phyloP scores from a whole-genome alignment of 2,797 vertebrate species.

The Schizothorax lantsangensis region DNA sequence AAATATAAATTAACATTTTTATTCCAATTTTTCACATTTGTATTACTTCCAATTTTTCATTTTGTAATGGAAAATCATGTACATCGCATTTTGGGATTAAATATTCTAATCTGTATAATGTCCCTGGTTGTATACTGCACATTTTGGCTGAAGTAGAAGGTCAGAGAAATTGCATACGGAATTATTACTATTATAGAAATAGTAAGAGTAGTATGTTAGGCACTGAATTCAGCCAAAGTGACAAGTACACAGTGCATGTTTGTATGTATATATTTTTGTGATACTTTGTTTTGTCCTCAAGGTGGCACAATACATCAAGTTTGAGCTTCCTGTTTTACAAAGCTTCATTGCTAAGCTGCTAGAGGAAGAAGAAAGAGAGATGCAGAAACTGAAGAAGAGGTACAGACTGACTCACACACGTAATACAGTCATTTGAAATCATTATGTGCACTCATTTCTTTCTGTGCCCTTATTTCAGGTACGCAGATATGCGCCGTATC shows the following conservation, averaged over 20 bases:
- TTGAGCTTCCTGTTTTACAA: conserved; percentile 87
- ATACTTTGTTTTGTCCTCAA: conserved; percentile 54
- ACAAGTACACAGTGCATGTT: neutral
- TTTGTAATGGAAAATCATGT: neutral
- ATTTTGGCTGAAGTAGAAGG: neutral
- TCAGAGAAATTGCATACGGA: neutral
- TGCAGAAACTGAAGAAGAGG: conserved; percentile 83
- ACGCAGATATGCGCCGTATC: conserved; percentile 77
- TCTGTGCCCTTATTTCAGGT: conserved; percentile 66
- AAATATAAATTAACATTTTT: neutral
- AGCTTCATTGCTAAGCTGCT: conserved; percentile 87
- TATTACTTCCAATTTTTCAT: neutral
- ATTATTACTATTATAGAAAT: neutral
- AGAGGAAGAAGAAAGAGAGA: conserved; percentile 86
- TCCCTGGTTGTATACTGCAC: neutral
- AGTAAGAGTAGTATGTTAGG: neutral
- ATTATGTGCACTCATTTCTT: neutral
- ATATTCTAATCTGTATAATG: neutral
- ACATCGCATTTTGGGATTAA: neutral
- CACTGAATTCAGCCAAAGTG: neutral
- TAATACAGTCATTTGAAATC: neutral
- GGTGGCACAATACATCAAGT: conserved; percentile 91
- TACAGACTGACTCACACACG: conserved; percentile 52
- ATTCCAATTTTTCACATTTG: neutral
- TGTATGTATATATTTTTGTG: neutral